Base-by-base conservation (phyloP, 2,113 vertebrate genomes). In the Empidonax alnorum region DNA sequence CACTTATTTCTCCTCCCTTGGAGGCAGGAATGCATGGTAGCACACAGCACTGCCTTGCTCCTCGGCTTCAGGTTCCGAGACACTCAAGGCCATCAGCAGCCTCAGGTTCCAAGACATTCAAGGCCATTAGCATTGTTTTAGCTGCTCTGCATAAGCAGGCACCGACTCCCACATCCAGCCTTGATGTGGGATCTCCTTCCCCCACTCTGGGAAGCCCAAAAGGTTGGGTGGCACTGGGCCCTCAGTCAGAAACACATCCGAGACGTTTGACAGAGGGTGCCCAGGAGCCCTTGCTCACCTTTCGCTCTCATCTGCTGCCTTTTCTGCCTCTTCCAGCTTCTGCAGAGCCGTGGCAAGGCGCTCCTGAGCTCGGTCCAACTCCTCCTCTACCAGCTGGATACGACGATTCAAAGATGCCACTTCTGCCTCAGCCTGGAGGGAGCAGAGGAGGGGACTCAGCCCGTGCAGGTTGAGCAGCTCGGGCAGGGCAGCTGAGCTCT, bases 301-400 rank as follows among this genome's bases (percentile, higher is more conserved):
- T 97, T 99, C 99, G 0, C 99, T 99, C 96, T 99, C 99, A 50
- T 99, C 99, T 0, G 99, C 99, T 0, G 96, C 97, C 84, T 99
- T 99, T 97, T 99, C 99, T 0, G 99, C 98, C 94, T 99, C 99
- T 50, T 99, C 98, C 94, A 99, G 97, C 87, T 99, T 99, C 50
- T 98, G 98, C 94, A 99, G 97, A 24, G 99, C 98, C 1, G 98
- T 98, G 66, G 98, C 94, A 10, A 99, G 98, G 35, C 98, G 97
- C 94, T 99, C 99, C 97, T 99, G 99, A 50, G 98, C 98, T 7
- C 98, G 97, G 95, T 99, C 99, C 97, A 99, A 90, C 77, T 99
- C 98, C 80, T 99, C 99, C 96, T 99, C 99, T 1, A 98, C 98
- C 82, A 99, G 97, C 97, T 99, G 99, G 97, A 99, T 98, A 30